Evolutionary conservation across 2,113 vertebrate genomes (phyloP).

Genomic region (Cyprinus carpio): DNA sequence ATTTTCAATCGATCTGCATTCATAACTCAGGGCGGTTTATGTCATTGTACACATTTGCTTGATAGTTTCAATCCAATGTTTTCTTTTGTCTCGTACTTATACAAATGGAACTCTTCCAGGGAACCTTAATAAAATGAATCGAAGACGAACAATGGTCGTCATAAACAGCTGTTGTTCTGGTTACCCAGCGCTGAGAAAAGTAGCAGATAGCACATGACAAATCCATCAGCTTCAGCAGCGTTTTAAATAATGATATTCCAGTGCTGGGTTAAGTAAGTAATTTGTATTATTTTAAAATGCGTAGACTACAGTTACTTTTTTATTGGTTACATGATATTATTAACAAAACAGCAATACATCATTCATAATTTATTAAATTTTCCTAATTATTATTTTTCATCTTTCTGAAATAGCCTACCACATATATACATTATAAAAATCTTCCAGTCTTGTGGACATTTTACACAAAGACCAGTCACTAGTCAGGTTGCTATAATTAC

Average conservation of each 20-base stretch:
- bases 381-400: too few species aligned
- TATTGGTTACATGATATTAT: not conserved
- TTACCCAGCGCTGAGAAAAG: not conserved
- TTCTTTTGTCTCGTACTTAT: not conserved
- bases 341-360: not conserved
- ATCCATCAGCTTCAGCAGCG: not conserved
- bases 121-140: not conserved
- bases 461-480: too few species aligned
- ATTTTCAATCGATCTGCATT: not conserved
- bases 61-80: not conserved
- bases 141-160: not conserved
- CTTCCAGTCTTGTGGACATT: too few species aligned
- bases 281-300: not conserved
- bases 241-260: not conserved
- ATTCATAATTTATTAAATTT: too few species aligned
- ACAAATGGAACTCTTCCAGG: not conserved
- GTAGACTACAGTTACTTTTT: not conserved
- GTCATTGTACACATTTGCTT: not conserved
- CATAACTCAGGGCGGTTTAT: not conserved
- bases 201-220: not conserved
- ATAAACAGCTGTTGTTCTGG: not conserved
- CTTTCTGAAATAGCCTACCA: too few species aligned
- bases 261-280: not conserved
- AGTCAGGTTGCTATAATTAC: too few species aligned
- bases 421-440: too few species aligned